Evolutionary conservation across 2,797 vertebrate species (phyloP).

Genomic region (Limnodromus scolopaceus): DNA sequence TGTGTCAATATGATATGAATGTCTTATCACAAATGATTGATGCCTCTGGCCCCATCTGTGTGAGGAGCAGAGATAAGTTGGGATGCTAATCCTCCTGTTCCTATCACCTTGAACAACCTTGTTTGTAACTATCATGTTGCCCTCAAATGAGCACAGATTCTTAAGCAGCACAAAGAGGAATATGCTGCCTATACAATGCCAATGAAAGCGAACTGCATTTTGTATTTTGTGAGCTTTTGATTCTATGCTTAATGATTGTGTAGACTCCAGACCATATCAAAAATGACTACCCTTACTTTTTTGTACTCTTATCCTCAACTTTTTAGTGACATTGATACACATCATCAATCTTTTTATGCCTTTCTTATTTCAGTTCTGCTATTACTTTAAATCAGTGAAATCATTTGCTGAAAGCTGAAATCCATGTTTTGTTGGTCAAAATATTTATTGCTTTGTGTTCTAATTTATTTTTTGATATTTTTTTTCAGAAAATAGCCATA

Average conservation of each 20-base stretch:
- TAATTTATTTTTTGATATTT: background rate
- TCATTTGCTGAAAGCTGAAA: background rate
- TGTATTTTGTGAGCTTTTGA: background rate
- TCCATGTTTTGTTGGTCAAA: background rate
- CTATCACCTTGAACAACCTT: conserved; percentile 60
- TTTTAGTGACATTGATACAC: background rate
- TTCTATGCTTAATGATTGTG: background rate
- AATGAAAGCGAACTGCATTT: background rate
- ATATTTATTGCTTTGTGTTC: background rate
- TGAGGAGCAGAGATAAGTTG: conserved; percentile 34
- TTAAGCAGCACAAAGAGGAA: background rate
- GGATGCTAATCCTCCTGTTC: conserved; percentile 47
- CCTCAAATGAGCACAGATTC: conserved; percentile 11
- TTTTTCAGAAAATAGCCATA: background rate
- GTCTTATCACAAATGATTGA: conserved; percentile 32
- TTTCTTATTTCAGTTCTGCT: background rate
- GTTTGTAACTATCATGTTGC: background rate
- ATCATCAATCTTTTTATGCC: background rate
- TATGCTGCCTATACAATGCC: background rate
- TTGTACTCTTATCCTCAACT: background rate
- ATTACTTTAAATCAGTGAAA: background rate
- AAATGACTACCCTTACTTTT: background rate
- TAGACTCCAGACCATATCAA: background rate
- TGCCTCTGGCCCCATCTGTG: conserved; percentile 23
- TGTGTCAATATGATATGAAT: conserved; percentile 66